These are phyloP conservation scores for Amphiprion clarkii DNA, from an alignment of 2,797 vertebrate genomes.

Conservation along the genomic window DNA sequence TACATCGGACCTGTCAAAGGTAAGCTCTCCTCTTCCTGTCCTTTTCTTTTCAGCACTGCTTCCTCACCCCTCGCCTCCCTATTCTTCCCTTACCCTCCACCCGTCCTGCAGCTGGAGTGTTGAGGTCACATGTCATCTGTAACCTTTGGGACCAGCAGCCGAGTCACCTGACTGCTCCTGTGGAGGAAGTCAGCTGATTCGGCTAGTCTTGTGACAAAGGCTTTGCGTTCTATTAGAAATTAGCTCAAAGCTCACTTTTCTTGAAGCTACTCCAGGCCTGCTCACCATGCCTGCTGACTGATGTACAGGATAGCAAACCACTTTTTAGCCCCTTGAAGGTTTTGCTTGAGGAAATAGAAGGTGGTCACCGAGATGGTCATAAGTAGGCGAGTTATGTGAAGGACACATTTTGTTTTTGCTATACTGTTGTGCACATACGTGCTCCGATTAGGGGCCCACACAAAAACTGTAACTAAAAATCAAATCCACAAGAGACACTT, in stretches of 20 bases:
- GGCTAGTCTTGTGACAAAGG: conserved; percentile 70
- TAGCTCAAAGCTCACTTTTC: conserved; percentile 52
- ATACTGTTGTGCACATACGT: not conserved
- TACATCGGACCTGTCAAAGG: conserved; percentile 99
- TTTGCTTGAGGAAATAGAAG: conserved; percentile 15
- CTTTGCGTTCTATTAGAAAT: conserved; percentile 62
- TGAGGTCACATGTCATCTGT: conserved; percentile 69
- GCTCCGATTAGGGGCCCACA: conserved; percentile 36
- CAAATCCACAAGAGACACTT: conserved; percentile 36
- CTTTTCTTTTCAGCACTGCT: conserved; percentile 74
- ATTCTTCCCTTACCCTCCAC: conserved; percentile 22
- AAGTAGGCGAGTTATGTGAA: not conserved
- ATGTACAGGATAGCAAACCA: conserved; percentile 36
- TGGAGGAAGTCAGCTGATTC: conserved; percentile 69
- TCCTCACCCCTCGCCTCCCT: conserved; percentile 48
- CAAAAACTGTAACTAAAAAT: conserved; percentile 13
- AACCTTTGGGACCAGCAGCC: conserved; percentile 56
- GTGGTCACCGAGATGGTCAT: not conserved
- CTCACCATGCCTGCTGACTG: conserved; percentile 57
- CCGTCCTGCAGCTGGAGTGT: conserved; percentile 62
- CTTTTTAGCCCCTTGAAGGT: conserved; percentile 15
- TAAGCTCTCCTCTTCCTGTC: conserved; percentile 88
- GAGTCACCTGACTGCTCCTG: conserved; percentile 76
- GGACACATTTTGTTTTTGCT: conserved; percentile 4
- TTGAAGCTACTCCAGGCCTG: conserved; percentile 41